Base-by-base conservation (phyloP, 1,140 invertebrate species). In the Philaenus spumarius region DNA sequence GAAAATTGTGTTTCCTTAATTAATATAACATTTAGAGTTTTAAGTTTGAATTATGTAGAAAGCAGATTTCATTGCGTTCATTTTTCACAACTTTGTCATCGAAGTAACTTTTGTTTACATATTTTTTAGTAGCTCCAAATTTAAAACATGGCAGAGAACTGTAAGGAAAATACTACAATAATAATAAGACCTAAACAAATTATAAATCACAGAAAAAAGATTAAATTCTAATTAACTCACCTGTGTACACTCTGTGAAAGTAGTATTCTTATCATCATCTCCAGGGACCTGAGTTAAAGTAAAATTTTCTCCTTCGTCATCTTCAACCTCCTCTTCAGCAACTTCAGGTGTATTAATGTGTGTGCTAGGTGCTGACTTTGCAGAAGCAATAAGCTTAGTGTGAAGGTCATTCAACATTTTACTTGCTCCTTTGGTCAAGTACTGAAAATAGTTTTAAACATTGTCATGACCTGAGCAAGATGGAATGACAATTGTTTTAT, bases 401-500 rank as follows among this genome's bases (percentile, higher is more conserved):
- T 72, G 77, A 23, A 77, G 67, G 64, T 73, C 67, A 47, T 60
- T 62, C 58, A 77, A 65, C 55, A 77, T 65, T 62, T 80, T 78
- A 53, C 83, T 74, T 6, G 82, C 75, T 23, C 89, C 86, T 72
- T 83, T 78, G 1, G 80, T 85, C 15, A 91, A 73, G 63, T 80
- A 83, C 75, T 77, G 55, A 53, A 70, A 70, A 30, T 55, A 17
- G 52, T n/a, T n/a, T n/a, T n/a, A n/a, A n/a, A n/a, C n/a, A n/a
- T n/a, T n/a, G n/a, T n/a, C n/a, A n/a, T n/a, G n/a, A n/a, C n/a
- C n/a, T n/a, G n/a, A n/a, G n/a, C n/a, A n/a, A n/a, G n/a, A n/a
- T n/a, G n/a, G n/a, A n/a, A n/a, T n/a, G n/a, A n/a, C n/a, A n/a
- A n/a, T n/a, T n/a, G n/a, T n/a, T n/a, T n/a, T n/a, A n/a, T n/a